Percentiles rank a stretch among this genome's conserved stretches.
phyloP scores from a whole-genome alignment of 2,888 invertebrate species.

The Morinoia aosen region DNA sequence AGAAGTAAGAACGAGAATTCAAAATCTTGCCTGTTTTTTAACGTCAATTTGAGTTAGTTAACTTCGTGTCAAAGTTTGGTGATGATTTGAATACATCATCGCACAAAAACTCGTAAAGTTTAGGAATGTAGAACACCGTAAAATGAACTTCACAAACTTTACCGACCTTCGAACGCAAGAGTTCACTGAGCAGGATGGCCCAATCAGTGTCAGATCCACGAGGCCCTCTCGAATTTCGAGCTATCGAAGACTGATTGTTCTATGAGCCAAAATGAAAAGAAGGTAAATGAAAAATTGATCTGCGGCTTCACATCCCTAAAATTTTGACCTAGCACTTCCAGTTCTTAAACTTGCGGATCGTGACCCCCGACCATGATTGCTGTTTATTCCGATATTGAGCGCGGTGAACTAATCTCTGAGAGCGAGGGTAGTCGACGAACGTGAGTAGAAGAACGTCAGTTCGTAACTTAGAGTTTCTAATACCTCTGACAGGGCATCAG shows the following conservation, averaged over 20 bases:
- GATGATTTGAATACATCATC: neutral
- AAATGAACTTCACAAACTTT: neutral
- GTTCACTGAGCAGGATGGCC: neutral
- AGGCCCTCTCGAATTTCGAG: neutral
- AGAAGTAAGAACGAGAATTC: too few species aligned
- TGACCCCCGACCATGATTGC: neutral
- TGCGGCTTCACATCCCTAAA: neutral
- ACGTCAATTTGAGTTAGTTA: neutral
- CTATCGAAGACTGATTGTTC: neutral
- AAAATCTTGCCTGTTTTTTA: neutral
- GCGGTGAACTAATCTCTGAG: neutral
- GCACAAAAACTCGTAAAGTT: neutral
- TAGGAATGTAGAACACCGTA: neutral
- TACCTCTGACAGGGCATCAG: neutral
- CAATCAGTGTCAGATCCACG: neutral
- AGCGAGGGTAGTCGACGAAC: neutral
- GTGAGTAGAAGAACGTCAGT: neutral
- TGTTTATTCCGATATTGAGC: neutral
- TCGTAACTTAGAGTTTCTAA: neutral
- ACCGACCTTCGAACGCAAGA: neutral
- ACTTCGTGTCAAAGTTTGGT: neutral
- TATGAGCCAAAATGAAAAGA: neutral
- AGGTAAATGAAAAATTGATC: neutral
- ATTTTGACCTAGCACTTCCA: neutral
- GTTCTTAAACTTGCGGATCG: neutral